Evolutionary conservation across 2,113 vertebrate genomes (phyloP), one percentile per base, ranked within the genome.

Genomic region (Drymodes brunneopygia): DNA sequence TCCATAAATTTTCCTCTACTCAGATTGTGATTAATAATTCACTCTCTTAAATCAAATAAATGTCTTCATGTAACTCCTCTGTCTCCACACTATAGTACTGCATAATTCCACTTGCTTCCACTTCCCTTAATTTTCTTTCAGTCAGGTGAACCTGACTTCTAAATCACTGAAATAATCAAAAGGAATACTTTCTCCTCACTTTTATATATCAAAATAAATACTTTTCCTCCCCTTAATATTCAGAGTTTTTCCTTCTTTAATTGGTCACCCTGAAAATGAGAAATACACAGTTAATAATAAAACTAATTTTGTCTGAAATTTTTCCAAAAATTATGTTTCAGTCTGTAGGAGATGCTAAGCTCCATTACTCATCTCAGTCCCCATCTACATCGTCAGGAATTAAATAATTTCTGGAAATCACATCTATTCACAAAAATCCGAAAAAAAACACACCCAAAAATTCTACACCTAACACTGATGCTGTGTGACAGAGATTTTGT

Each of bases 1-100:
- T 88, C 67, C 64, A 94, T 94, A 83, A 62, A 85, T 82, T 73
- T 88, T 50, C 61, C 38, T 69, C 81, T 84, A 72, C 66, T 92
- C 58, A 51, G 79, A 88, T 18, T 73, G 58, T 28, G 45, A 80
- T 92, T 95, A 94, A 92, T 88, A 90, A 96, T 90, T 95, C 72
- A 90, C 45, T 73, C 25, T 71, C 56, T 48, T 88, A 87, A 88
- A 90, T 80, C 33, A 95, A 94, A 82, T 65, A 75, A 91, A 85
- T 72, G n/a, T 58, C 71, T 93, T 86, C 50, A 75, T 78, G 90
- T 87, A 90, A 93, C 71, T 66, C 62, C 54, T 89, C 57, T 75
- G 42, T 71, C 66, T 90, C 87, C 81, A 80, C 22, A 44, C 35
- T 40, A 38, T 1, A 66, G 35, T 29, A 66, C 31, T 36, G 28